Base-by-base conservation (phyloP, 2,113 vertebrate genomes). In the Oostethus manadensis region DNA sequence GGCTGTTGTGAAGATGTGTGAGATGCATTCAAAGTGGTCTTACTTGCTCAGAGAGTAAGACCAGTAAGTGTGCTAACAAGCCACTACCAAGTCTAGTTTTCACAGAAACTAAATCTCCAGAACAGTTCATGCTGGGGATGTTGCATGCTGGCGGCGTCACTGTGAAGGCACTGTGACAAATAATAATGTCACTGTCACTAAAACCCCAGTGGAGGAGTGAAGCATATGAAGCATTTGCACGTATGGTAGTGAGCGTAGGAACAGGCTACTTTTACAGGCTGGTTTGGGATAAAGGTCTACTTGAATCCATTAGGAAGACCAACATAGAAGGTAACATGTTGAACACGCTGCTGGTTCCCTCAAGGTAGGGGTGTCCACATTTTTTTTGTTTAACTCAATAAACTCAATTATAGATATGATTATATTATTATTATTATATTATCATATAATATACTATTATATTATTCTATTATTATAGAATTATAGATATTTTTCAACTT, bases 21-120 rank as follows among this genome's bases (percentile, higher is more conserved):
- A 74, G 71, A 29, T 56, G 81, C 77, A 85, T 82, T 76, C 61
- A 78, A 71, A 85, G 66, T 66, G 35, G 17, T 54, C 54, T 78
- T n/a, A 79, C 67, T 76, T 63, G 75, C 51, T 51, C 17, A 46
- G 50, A 18, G 47, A 51, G 38, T 50, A 20, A 42, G 51, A 4
- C 9, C 51, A 50, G 22, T 50, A 11, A 54, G 20, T 23, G 9
- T 44, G 33, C 46, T 11, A 38, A 69, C 48, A 33, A 40, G 38
- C 49, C 35, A 50, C 8, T 1, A 2, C 26, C 18, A 44, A 60
- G 58, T 9, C 6, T 2, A 42, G 11, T 43, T 49, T 59, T 44
- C 17, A 46, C 5, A 49, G 22, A 7, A 48, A 56, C n/a, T 38
- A 42, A 49, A 50, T 48, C 21, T 53, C 26, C 20, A n/a, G 20